phyloP scores from a whole-genome alignment of 2,888 invertebrate species.

The Caenorhabditis doughertyi region DNA sequence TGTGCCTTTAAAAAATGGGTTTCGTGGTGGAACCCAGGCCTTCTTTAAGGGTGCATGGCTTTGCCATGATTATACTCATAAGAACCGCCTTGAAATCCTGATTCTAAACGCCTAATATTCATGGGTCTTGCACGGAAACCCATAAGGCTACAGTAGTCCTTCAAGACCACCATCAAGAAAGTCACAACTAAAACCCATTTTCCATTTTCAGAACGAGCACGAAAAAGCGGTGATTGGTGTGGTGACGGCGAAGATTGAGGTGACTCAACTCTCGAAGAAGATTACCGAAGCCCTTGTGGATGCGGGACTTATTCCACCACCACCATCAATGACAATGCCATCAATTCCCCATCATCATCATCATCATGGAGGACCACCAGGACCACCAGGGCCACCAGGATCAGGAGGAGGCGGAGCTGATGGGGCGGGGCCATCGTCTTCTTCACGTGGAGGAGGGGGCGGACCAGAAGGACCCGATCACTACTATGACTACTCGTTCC shows the following conservation, averaged over 20 bases:
- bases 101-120: too few relatives aligned
- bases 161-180: too few relatives aligned
- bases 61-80: too few relatives aligned
- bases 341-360: not conserved
- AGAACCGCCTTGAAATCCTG: too few relatives aligned
- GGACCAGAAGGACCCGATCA: conserved; percentile 60
- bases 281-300: conserved; percentile 60
- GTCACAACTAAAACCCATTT: too few relatives aligned
- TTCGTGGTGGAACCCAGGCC: too few relatives aligned
- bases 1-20: too few relatives aligned
- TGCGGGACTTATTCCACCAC: conserved; percentile 32
- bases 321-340: not conserved
- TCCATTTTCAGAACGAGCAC: conserved; percentile 54
- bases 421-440: conserved; percentile 34
- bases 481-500: conserved; percentile 65
- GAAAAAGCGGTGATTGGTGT: conserved; percentile 57
- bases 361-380: conserved; percentile 25
- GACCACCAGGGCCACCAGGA: conserved; percentile 13
- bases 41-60: too few relatives aligned
- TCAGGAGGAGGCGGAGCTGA: too few relatives aligned
- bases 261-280: conserved; percentile 60
- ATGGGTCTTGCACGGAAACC: too few relatives aligned
- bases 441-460: conserved; percentile 13
- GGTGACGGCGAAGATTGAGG: conserved; percentile 64
- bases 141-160: too few relatives aligned